Evolutionary conservation across 1,140 invertebrate genomes (phyloP).

Genomic region (Drosophila nigromelanica): DNA sequence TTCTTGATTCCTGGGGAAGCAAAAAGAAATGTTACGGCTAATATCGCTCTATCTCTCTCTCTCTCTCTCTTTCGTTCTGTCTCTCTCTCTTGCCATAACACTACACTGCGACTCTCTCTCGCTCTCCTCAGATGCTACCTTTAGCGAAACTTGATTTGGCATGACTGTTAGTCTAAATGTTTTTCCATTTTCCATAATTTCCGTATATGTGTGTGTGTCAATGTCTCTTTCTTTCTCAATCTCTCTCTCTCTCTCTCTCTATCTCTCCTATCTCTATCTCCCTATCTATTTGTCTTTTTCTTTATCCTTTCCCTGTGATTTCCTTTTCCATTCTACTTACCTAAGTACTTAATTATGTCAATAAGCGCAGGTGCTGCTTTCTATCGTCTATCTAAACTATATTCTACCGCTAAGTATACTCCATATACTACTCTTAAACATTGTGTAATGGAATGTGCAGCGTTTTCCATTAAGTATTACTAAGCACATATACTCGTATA

Average conservation of each 20-base stretch:
- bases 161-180: constrained; percentile 77
- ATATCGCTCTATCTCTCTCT: constrained; percentile 1
- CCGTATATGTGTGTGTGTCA: constrained; percentile 44
- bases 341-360: constrained; percentile 27
- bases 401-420: constrained; percentile 36
- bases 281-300: constrained; percentile 19
- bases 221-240: constrained; percentile 30
- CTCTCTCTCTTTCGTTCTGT: constrained; percentile 8
- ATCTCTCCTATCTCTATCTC: constrained; percentile 22
- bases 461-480: constrained; percentile 55
- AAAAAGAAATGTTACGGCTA: constrained; percentile 20
- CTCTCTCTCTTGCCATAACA: constrained; percentile 28
- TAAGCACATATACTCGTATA: constrained; percentile 41
- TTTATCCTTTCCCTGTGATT: constrained; percentile 2
- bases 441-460: constrained; percentile 58
- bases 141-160: constrained; percentile 75
- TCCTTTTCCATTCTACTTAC: constrained; percentile 23
- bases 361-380: constrained; percentile 48
- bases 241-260: constrained; percentile 12
- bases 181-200: constrained; percentile 52
- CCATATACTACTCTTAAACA: constrained; percentile 36
- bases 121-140: constrained; percentile 42
- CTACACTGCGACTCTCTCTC: constrained; percentile 43
- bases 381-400: constrained; percentile 34
- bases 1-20: constrained; percentile 54